phyloP scores from a whole-genome alignment of 2,797 vertebrate genomes.

The Enteromius anoplus region DNA sequence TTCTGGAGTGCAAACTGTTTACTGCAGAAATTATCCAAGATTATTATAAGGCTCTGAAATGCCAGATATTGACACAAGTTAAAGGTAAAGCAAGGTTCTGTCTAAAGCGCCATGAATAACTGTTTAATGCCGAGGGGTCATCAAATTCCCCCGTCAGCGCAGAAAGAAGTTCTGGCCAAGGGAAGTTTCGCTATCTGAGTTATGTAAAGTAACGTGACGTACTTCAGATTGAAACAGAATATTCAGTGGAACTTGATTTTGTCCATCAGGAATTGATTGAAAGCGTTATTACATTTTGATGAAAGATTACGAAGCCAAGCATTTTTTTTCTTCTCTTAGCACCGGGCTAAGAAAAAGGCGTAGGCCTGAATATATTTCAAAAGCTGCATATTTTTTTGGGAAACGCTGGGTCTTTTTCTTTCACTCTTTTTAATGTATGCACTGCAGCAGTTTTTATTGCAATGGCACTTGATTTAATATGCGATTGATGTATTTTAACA shows the following conservation, averaged over 20 bases:
- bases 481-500: slow-evolving; percentile 8
- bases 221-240: slow-evolving; percentile 4
- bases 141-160: slow-evolving; percentile 29
- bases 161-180: not conserved
- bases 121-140: slow-evolving; percentile 15
- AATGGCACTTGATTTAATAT: slow-evolving; percentile 6
- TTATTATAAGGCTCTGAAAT: slow-evolving; percentile 25
- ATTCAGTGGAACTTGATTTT: slow-evolving; percentile 13
- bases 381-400: not conserved
- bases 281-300: slow-evolving; percentile 14
- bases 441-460: slow-evolving; percentile 1
- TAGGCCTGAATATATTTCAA: slow-evolving; percentile 3
- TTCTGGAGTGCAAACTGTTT: slow-evolving; percentile 10
- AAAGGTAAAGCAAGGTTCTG: slow-evolving; percentile 39
- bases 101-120: slow-evolving; percentile 27
- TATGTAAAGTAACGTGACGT: not conserved
- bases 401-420: not conserved
- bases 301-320: slow-evolving; percentile 19
- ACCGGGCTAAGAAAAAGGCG: not conserved
- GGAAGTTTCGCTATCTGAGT: not conserved
- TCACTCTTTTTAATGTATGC: not conserved
- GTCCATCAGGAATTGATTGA: slow-evolving; percentile 1
- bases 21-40: slow-evolving; percentile 8
- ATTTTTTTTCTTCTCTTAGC: not conserved
- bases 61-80: slow-evolving; percentile 33